Conservation (phyloP, 2,113 vertebrate genomes). For the Gasterosteus aculeatus region DNA sequence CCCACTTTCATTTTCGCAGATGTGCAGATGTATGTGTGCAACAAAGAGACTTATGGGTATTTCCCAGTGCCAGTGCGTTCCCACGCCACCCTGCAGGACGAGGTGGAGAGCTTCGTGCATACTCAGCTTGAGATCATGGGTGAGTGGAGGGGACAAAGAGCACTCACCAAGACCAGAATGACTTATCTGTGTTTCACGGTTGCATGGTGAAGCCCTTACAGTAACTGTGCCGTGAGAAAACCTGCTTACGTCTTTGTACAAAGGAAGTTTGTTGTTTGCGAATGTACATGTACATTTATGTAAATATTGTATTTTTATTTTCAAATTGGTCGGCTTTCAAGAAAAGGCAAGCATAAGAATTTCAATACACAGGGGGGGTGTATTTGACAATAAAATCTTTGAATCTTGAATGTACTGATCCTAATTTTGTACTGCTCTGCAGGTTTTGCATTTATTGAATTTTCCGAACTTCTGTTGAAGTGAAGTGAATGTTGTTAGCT, state of each 20-base stretch:
- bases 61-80: constrained; percentile 85
- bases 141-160: constrained; percentile 69
- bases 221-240: background rate
- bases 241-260: background rate
- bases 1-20: constrained; percentile 65
- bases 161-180: background rate
- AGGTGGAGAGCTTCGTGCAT: constrained; percentile 88
- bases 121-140: constrained; percentile 89
- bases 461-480: background rate
- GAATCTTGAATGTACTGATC: background rate
- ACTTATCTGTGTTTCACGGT: background rate
- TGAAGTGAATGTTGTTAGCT: background rate
- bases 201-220: background rate
- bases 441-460: background rate
- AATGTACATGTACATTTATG: background rate
- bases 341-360: too few relatives aligned
- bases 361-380: too few relatives aligned
- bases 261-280: background rate
- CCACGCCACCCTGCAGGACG: constrained; percentile 85
- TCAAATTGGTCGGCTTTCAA: too few relatives aligned
- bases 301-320: too few relatives aligned
- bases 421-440: background rate
- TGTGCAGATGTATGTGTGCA: constrained; percentile 91
- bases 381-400: too few relatives aligned
- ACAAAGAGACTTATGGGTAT: constrained; percentile 86